Percentiles rank a stretch among this genome's conserved stretches.
Evolutionary conservation across 2,797 vertebrate genomes (phyloP).

Genomic region (Epinephelus awoara): DNA sequence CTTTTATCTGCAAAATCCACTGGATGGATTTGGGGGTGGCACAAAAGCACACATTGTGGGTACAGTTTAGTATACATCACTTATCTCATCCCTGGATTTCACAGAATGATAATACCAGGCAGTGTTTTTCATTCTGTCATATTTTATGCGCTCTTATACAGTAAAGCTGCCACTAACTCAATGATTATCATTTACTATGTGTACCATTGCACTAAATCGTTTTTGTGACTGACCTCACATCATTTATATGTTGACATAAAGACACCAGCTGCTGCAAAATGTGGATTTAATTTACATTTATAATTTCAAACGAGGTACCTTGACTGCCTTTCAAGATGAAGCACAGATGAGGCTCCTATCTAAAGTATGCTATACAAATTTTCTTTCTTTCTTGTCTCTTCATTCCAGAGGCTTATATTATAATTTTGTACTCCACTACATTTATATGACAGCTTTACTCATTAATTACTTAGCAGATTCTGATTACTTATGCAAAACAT

Average conservation of each 20-base stretch:
- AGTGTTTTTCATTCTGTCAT: conserved; percentile 63
- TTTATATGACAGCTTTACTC: background rate
- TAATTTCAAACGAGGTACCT: conserved; percentile 48
- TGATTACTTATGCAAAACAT: background rate
- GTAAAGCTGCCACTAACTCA: conserved; percentile 61
- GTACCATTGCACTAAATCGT: conserved; percentile 29
- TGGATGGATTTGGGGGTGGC: conserved; percentile 60
- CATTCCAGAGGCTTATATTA: background rate
- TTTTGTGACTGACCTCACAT: conserved; percentile 53
- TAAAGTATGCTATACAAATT: conserved; percentile 8
- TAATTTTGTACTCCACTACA: background rate
- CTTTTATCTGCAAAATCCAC: conserved; percentile 78
- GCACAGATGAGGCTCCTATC: background rate
- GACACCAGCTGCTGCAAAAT: conserved; percentile 57
- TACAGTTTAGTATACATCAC: conserved; percentile 55
- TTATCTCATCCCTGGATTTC: conserved; percentile 66
- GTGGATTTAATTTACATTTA: conserved; percentile 52
- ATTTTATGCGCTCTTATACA: conserved; percentile 58
- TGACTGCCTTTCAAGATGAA: conserved; percentile 29
- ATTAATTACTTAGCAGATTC: background rate
- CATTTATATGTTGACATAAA: conserved; percentile 69
- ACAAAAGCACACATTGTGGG: conserved; percentile 42
- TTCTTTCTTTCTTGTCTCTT: background rate
- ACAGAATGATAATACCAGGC: conserved; percentile 51
- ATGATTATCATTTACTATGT: conserved; percentile 60